Base-by-base conservation (phyloP, 2,888 invertebrate genomes). In the Melolontha melolontha region DNA sequence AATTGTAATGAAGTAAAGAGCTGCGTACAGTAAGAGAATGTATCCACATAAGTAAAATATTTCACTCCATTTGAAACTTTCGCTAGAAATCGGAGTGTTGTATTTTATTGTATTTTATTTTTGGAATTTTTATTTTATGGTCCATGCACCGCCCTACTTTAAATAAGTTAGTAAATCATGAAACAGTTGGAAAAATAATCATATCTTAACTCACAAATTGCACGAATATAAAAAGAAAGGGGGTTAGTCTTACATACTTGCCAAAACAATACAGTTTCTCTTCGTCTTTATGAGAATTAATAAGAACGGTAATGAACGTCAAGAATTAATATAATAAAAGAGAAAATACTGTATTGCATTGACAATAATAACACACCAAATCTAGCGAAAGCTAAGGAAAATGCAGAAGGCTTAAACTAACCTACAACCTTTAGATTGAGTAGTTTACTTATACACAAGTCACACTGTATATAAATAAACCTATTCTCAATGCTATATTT, bases 341-440 rank as follows among this genome's bases (percentile, higher is more conserved):
- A 2, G 42, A 42, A 41, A 55, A 57, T 1, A 47, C 44, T n/a
- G 12, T 44, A 59, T 66, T 64, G 63, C 39, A 51, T 42, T 50
- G 27, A 41, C 17, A 51, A 64, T 10, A 51, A 64, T 51, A 66
- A 70, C 67, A 71, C 71, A 71, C 76, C 77, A 79, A 79, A 79
- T 81, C 82, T 82, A 82, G 82, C 82, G 81, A 80, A 81, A 82
- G 80, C 81, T 76, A 72, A 71, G 74, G 73, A 70, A 73, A 75
- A 77, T 77, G 77, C 77, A 75, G 74, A 70, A 80, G 79, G 80
- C 79, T 79, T 81, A 80, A 74, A 76, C 78, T 78, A 79, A 77
- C 78, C 79, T 79, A 76, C 74, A 72, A 76, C 76, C 76, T 69
- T 64, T 40, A 65, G 42, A 66, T 65, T 50, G 57, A 57, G 51